Evolutionary conservation across 2,113 vertebrate species (phyloP), one percentile per base, ranked within the genome.

Genomic region (Ranitomeya variabilis): DNA sequence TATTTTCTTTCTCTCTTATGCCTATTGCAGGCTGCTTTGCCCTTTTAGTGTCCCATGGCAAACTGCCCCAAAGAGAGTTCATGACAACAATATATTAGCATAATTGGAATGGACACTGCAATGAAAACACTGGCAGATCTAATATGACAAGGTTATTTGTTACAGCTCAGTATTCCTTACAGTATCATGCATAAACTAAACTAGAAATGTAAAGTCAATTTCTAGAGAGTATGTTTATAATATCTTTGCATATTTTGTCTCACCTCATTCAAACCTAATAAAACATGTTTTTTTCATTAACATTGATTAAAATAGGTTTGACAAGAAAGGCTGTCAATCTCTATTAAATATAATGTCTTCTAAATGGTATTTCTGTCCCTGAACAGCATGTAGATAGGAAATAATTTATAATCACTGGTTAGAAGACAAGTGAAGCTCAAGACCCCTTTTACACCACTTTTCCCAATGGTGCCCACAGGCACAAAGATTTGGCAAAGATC

Each of bases 111-210:
- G 45, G 18, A 37, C 45, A 76, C 45, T 76, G 73, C 37, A 51
- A 76, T 19, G 73, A 76, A 76, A 76, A 76, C 73, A 76, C 45
- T 21, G 73, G 73, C 37, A 51, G 45, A 51, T 76, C 37, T 76
- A 51, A 76, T 76, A 52, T 76, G 73, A 52, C 45, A 76, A 76
- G 73, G 73, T 76, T 76, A 76, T 76, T 76, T 76, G 73, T 76
- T 76, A 21, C 9, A 52, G 52, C 73, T 76, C 45, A 21, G 73
- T 51, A 52, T 76, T 21, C 73, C 52, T 21, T 74, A 15, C 73
- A 52, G 16, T 52, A 76, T 76, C 8, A 21, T 21, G 1, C 26
- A 73, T 45, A 37, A 9, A 52, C 18, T 8, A 52, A 76, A 45
- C 15, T 74, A 7, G 18, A 51, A 76, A 74, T 8, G 31, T 51